Base-by-base conservation (phyloP, 2,113 vertebrate genomes). In the Micronycteris hirsuta region DNA sequence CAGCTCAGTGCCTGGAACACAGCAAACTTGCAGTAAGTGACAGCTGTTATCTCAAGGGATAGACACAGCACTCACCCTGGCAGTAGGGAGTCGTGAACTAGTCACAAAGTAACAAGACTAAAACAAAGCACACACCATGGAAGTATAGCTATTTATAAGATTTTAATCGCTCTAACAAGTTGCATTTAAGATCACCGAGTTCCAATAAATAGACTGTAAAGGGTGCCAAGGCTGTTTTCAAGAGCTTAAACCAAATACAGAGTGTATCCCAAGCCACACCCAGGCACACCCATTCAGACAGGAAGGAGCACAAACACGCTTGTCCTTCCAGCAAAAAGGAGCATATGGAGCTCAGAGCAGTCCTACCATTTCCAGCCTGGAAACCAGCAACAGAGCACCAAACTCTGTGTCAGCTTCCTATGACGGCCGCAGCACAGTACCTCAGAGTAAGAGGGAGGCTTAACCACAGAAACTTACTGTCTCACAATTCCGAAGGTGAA, bases 201-300 rank as follows among this genome's bases (percentile, higher is more conserved):
- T 98, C 98, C 98, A 98, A 97, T 98, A 98, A 98, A 98, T 95
- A 98, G 97, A 98, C 97, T 95, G 97, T 94, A 95, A 97, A 97
- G 97, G 86, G 74, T 95, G 95, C 89, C 95, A 96, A 98, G 89
- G 97, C 92, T 97, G 97, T 97, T 97, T 98, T 89, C 96, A 97
- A 96, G 96, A 97, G 95, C 95, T 97, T 96, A 97, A 96, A 97
- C 98, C 94, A 67, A 95, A 97, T 86, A 89, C 91, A 87, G 93
- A 96, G 95, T 91, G 89, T 52, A 31, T 45, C 95, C 93, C 47
- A 81, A 49, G 68, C 81, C 4, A 47, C 49, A 88, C 97, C 97
- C 97, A 96, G 93, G 96, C 94, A 96, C 95, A 89, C 95, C 87
- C 92, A 94, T 17, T 95, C 91, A 92, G 93, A 93, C 89, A 94